Conservation (phyloP, 1,140 invertebrate genomes). For the Chymomyza costata region DNA sequence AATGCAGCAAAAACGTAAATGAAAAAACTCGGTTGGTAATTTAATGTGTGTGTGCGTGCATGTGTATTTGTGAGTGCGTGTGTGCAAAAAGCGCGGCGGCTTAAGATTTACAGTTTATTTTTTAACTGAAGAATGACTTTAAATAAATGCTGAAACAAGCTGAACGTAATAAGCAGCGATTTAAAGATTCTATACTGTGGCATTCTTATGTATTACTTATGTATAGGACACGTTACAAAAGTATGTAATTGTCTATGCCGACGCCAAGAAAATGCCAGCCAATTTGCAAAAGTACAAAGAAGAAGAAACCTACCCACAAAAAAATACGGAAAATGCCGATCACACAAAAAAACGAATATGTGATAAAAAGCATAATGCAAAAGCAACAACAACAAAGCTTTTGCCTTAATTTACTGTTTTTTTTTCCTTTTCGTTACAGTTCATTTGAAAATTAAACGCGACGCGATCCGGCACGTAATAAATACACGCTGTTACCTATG, state of each 20-base stretch:
- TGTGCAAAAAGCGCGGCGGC: constrained; percentile 38
- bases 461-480: constrained; percentile 18
- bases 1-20: constrained; percentile 3
- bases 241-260: too few relatives aligned
- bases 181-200: too few relatives aligned
- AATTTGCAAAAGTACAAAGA: too few relatives aligned
- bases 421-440: constrained; percentile 11
- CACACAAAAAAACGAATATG: constrained; percentile 11
- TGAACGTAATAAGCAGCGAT: too few relatives aligned
- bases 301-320: constrained; percentile 8
- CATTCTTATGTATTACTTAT: too few relatives aligned
- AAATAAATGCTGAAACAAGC: too few relatives aligned
- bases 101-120: too few relatives aligned
- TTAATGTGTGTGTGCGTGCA: constrained; percentile 16
- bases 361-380: constrained; percentile 2
- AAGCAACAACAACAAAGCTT: constrained; percentile 7
- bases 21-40: constrained; percentile 33
- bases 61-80: background rate
- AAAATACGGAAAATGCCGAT: constrained; percentile 33
- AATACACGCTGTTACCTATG: constrained; percentile 53
- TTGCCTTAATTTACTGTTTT: constrained; percentile 3
- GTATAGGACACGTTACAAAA: too few relatives aligned
- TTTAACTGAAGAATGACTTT: too few relatives aligned
- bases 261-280: too few relatives aligned
- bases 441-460: constrained; percentile 25